phyloP scores from a whole-genome alignment of 2,888 invertebrate species.

The Chironomus riparius region DNA sequence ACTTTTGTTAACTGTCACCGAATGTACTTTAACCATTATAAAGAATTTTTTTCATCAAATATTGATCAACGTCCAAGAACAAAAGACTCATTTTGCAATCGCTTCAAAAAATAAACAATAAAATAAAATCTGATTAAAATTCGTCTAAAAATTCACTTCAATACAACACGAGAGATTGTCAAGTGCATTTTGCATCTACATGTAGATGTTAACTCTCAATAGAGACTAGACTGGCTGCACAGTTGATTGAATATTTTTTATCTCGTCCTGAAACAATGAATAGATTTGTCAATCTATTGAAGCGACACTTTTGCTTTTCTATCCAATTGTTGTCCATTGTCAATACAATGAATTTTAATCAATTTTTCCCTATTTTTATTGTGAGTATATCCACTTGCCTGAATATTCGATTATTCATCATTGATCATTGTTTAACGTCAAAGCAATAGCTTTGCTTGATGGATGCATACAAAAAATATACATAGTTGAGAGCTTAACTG shows the following conservation, averaged over 20 bases:
- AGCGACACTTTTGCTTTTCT: neutral
- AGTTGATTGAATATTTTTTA: neutral
- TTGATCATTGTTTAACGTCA: neutral
- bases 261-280: neutral
- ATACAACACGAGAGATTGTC: neutral
- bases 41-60: no score
- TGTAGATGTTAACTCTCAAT: neutral
- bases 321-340: neutral
- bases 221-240: neutral
- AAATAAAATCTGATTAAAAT: no score
- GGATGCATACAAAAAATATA: neutral
- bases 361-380: neutral
- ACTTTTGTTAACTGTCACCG: no score
- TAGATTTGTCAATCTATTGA: constrained; percentile 6
- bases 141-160: no score
- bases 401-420: neutral
- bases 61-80: no score
- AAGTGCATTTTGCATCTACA: neutral
- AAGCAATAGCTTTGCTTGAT: neutral
- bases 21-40: no score
- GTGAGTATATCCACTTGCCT: neutral
- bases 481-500: no score
- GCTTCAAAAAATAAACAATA: no score
- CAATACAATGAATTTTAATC: constrained; percentile 1
- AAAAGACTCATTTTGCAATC: no score